These are phyloP conservation scores for Amphilophus citrinellus DNA, from an alignment of 2,113 vertebrate genomes.

Conservation along the genomic window DNA sequence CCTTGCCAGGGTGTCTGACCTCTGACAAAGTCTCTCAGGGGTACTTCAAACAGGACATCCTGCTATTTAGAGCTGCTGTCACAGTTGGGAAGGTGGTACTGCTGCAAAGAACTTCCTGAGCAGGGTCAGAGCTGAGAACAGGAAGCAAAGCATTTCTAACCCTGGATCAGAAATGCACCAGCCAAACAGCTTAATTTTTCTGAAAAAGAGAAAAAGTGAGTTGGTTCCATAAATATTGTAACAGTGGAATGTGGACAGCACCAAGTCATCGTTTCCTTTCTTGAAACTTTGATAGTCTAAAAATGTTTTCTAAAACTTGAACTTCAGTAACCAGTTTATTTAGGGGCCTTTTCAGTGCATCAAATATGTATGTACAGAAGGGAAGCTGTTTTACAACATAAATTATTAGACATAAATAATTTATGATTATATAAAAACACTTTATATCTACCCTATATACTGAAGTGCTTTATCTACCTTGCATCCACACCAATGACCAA, in stretches of 20 bases:
- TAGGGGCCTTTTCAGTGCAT: neutral
- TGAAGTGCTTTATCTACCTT: too few relatives aligned
- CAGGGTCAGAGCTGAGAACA: slow-evolving; percentile 81
- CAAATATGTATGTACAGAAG: neutral
- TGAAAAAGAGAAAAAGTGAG: neutral
- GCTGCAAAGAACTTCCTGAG: slow-evolving; percentile 86
- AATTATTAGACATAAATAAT: neutral
- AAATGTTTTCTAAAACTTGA: neutral
- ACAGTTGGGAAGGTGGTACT: slow-evolving; percentile 83
- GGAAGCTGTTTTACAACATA: neutral
- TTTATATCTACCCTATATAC: too few relatives aligned
- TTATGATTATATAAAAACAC: too few relatives aligned
- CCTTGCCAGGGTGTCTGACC: slow-evolving; percentile 67
- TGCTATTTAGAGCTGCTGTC: slow-evolving; percentile 88
- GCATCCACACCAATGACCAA: too few relatives aligned
- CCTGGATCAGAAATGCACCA: slow-evolving; percentile 9
- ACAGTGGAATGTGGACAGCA: neutral
- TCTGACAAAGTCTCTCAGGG: slow-evolving; percentile 56
- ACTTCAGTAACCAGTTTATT: neutral
- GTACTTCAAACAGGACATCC: slow-evolving; percentile 89
- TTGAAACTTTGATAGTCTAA: neutral
- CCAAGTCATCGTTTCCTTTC: neutral
- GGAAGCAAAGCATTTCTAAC: slow-evolving; percentile 79
- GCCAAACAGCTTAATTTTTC: neutral
- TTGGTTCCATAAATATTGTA: neutral